Percentiles rank a stretch among this genome's conserved stretches.
Conservation (phyloP, 2,888 invertebrate species). For the Ophraella communa region DNA sequence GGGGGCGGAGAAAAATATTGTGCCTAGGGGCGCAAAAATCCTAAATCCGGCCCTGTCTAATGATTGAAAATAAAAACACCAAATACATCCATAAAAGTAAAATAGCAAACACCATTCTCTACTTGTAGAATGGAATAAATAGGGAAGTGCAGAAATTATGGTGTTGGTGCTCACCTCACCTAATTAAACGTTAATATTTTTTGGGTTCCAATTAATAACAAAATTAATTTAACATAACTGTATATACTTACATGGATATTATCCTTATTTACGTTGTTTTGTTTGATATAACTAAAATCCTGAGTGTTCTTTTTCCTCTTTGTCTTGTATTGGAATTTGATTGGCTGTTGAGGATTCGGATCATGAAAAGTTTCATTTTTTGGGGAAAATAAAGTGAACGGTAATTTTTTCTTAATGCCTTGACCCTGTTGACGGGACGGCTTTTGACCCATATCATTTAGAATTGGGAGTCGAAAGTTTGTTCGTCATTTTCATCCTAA, state of each 20-base stretch:
- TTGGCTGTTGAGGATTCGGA: conserved; percentile 57
- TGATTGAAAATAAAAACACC: too few species aligned
- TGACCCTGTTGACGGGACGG: conserved; percentile 60
- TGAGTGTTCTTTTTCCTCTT: conserved; percentile 47
- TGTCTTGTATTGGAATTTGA: conserved; percentile 58
- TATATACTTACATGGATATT: conserved; percentile 31
- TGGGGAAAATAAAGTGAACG: conserved; percentile 16
- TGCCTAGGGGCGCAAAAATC: too few species aligned
- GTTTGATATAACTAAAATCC: conserved; percentile 31
- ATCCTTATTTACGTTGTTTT: conserved; percentile 38
- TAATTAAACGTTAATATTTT: too few species aligned
- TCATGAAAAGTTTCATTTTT: conserved; percentile 44
- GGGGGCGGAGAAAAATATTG: too few species aligned
- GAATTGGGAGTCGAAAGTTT: background rate
- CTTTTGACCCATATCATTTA: conserved; percentile 62
- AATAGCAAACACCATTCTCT: too few species aligned
- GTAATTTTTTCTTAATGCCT: conserved; percentile 60
- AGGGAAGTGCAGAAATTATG: too few species aligned
- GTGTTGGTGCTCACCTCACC: too few species aligned
- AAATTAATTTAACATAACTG: too few species aligned
- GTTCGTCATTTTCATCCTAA: background rate
- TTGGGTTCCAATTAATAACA: too few species aligned
- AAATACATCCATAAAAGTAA: too few species aligned
- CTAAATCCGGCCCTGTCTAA: too few species aligned
- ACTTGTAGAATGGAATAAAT: too few species aligned